Conservation (phyloP, 1,140 invertebrate species). For the Drosophila oshimai region DNA sequence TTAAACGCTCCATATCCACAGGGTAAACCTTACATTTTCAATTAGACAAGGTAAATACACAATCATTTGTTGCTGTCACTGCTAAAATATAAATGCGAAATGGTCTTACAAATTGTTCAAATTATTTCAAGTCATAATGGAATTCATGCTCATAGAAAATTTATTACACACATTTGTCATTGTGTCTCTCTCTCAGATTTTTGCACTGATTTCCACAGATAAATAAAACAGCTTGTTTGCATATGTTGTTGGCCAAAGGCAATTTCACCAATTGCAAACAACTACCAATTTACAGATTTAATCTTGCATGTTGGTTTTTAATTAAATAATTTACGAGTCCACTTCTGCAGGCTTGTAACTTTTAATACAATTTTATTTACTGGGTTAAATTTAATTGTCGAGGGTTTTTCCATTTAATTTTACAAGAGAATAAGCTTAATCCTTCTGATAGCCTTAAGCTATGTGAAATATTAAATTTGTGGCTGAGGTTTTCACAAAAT, state of each 20-base stretch:
- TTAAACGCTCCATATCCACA: neutral
- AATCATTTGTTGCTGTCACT: constrained; percentile 21
- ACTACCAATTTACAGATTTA: neutral
- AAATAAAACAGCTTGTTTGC: constrained; percentile 3
- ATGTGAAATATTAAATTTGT: too few relatives aligned
- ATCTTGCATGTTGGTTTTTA: neutral
- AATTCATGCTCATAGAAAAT: constrained; percentile 33
- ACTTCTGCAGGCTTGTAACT: too few relatives aligned
- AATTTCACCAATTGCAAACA: neutral
- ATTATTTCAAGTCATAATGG: constrained; percentile 35
- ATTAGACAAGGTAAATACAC: constrained; percentile 17
- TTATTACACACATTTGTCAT: constrained; percentile 57
- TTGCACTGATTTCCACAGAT: neutral
- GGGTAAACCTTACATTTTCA: constrained; percentile 6
- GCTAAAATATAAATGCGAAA: neutral
- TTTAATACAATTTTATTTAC: too few relatives aligned
- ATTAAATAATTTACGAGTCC: neutral
- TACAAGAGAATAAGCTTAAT: too few relatives aligned
- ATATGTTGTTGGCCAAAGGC: neutral
- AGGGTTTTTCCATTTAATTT: too few relatives aligned
- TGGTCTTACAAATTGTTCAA: constrained; percentile 42
- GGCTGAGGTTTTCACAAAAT: too few relatives aligned
- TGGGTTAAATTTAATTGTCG: too few relatives aligned
- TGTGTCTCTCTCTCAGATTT: neutral
- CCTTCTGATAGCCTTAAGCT: too few relatives aligned